Percentiles rank a stretch among this genome's conserved stretches.
Conservation (phyloP, 2,797 vertebrate species). For the Oreonectes daqikongensis region DNA sequence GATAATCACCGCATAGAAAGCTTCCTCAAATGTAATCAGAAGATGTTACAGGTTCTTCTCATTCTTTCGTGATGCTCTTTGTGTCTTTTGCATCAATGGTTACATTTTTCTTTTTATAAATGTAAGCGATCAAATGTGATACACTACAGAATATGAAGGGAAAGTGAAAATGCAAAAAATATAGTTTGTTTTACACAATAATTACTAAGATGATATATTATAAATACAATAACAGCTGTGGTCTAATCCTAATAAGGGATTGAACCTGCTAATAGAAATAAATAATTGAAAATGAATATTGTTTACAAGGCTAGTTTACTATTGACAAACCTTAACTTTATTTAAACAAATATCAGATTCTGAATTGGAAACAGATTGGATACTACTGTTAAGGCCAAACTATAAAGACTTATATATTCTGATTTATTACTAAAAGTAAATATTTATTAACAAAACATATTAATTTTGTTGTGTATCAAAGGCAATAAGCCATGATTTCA, state of each 20-base stretch:
- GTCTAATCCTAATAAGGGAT: not conserved
- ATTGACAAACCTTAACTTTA: no score
- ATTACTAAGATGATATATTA: no score
- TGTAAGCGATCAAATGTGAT: not conserved
- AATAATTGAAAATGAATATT: not conserved
- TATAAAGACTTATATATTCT: no score
- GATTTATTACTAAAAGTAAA: no score
- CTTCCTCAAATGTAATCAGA: conserved; percentile 29
- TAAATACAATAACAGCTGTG: not conserved
- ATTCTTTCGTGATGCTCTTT: not conserved
- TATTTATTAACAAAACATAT: no score
- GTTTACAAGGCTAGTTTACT: not conserved
- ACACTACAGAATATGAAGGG: not conserved
- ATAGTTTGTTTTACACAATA: not conserved
- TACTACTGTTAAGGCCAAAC: no score
- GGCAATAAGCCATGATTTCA: no score
- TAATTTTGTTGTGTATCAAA: no score
- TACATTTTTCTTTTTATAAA: not conserved
- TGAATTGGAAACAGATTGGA: no score
- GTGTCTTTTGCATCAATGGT: not conserved
- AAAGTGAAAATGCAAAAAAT: not conserved
- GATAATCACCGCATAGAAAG: conserved; percentile 27
- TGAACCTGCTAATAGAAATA: not conserved
- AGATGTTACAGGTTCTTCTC: not conserved
- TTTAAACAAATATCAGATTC: no score